These are phyloP conservation scores for Xylophagus ater DNA, from an alignment of 2,888 invertebrate species.

Conservation along the genomic window DNA sequence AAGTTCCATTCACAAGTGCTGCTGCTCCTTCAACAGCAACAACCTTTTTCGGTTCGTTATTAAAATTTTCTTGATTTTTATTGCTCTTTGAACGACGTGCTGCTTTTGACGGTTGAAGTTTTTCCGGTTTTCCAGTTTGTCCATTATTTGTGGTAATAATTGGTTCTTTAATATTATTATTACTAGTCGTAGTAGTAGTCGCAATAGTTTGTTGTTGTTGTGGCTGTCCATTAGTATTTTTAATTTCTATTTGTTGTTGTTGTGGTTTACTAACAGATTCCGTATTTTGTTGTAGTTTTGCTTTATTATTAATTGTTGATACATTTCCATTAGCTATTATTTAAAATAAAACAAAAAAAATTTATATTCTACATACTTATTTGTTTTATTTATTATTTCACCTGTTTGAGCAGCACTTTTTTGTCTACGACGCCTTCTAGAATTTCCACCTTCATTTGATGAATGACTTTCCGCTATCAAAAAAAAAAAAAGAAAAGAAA, in stretches of 20 bases:
- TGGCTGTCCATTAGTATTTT: conserved; percentile 6
- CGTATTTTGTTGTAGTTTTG: conserved; percentile 29
- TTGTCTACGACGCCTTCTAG: conserved; percentile 36
- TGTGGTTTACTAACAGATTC: conserved; percentile 25
- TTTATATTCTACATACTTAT: neutral
- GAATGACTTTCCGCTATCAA: conserved; percentile 38
- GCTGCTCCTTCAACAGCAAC: no score
- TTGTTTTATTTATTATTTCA: conserved; percentile 6
- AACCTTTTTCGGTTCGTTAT: conserved; percentile 32
- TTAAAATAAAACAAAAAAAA: conserved; percentile 3
- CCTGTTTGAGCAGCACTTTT: conserved; percentile 34
- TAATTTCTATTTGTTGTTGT: neutral
- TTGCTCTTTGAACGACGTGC: conserved; percentile 19
- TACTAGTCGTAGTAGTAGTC: neutral
- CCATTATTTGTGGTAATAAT: conserved; percentile 22
- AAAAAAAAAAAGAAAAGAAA: neutral
- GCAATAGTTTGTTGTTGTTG: conserved; percentile 3
- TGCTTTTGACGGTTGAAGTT: conserved; percentile 27
- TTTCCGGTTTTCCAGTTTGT: conserved; percentile 19
- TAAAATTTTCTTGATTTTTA: conserved; percentile 15
- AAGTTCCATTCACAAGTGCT: conserved; percentile 37
- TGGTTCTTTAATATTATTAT: conserved; percentile 24
- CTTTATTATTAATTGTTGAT: conserved; percentile 32
- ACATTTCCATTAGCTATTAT: conserved; percentile 34
- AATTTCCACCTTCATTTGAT: conserved; percentile 34